Evolutionary conservation across 2,888 invertebrate species (phyloP).

Genomic region (Lasioglossum vierecki): DNA sequence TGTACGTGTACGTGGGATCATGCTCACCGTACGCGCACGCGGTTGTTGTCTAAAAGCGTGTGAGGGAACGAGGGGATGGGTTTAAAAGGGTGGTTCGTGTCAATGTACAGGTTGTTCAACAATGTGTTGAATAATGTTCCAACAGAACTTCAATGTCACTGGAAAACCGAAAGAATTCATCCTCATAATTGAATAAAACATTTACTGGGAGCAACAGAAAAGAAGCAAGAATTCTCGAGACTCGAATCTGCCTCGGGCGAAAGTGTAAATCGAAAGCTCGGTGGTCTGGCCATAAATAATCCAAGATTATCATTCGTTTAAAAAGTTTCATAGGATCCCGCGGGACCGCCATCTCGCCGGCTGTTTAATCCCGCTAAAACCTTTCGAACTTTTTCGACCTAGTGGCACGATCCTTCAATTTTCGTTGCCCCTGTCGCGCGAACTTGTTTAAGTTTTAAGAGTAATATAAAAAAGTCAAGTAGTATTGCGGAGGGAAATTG

Average conservation of each 20-base stretch:
- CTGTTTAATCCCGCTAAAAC: not conserved
- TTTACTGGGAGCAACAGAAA: not conserved
- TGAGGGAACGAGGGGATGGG: constrained; percentile 33
- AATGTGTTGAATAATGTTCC: no score
- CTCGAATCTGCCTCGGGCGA: no score
- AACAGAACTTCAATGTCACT: no score
- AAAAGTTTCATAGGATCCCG: constrained; percentile 2
- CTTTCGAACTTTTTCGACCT: not conserved
- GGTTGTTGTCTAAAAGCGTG: constrained; percentile 43
- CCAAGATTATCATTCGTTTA: constrained; percentile 8
- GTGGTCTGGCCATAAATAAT: not conserved
- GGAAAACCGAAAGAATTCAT: no score
- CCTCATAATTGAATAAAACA: no score
- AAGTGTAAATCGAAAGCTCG: not conserved
- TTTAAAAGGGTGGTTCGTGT: constrained; percentile 42
- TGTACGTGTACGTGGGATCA: constrained; percentile 35
- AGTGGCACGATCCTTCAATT: not conserved
- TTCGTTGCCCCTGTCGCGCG: not conserved
- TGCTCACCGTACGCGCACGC: constrained; percentile 3
- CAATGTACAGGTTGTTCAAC: not conserved
- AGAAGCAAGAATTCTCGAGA: not conserved
- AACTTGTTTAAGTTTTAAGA: constrained; percentile 11
- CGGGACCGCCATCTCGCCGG: not conserved
- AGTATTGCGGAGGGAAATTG: not conserved
- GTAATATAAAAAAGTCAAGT: not conserved